phyloP scores from a whole-genome alignment of 2,797 vertebrate species.

The Tolypeutes matacus region DNA sequence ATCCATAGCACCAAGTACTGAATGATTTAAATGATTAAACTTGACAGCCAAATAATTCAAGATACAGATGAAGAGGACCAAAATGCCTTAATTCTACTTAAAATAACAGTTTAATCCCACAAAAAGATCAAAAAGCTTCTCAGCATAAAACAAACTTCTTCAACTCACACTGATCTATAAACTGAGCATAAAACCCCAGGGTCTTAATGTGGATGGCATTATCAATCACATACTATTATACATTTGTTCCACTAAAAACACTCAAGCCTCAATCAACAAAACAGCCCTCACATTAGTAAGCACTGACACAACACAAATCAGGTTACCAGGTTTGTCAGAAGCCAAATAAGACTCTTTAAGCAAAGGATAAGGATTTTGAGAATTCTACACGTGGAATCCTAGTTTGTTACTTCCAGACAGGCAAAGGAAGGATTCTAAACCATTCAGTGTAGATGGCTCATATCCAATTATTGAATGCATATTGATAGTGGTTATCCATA shows the following conservation, averaged over 20 bases:
- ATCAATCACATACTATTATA: neutral
- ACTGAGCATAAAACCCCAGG: conserved; percentile 17
- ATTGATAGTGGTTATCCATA: neutral
- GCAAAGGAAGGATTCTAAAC: conserved; percentile 34
- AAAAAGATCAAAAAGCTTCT: conserved; percentile 52
- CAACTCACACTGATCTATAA: conserved; percentile 35
- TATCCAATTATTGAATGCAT: neutral
- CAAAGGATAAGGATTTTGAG: neutral
- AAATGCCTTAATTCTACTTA: conserved; percentile 63
- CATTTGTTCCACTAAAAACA: conserved; percentile 37
- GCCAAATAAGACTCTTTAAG: conserved; percentile 24
- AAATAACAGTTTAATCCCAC: conserved; percentile 45
- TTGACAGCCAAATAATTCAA: conserved; percentile 42
- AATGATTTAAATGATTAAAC: conserved; percentile 45
- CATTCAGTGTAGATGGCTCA: neutral
- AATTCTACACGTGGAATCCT: conserved; percentile 46
- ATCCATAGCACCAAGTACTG: neutral
- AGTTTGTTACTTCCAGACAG: neutral
- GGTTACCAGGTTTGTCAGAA: conserved; percentile 30
- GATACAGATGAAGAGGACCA: conserved; percentile 41
- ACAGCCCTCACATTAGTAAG: conserved; percentile 4
- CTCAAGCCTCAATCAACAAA: neutral
- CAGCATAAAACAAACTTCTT: conserved; percentile 62
- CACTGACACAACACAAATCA: conserved; percentile 9
- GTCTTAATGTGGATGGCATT: conserved; percentile 13